Percentiles rank a stretch among this genome's conserved stretches.
Conservation (phyloP, 2,888 invertebrate species). For the Brachylomia viminalis region DNA sequence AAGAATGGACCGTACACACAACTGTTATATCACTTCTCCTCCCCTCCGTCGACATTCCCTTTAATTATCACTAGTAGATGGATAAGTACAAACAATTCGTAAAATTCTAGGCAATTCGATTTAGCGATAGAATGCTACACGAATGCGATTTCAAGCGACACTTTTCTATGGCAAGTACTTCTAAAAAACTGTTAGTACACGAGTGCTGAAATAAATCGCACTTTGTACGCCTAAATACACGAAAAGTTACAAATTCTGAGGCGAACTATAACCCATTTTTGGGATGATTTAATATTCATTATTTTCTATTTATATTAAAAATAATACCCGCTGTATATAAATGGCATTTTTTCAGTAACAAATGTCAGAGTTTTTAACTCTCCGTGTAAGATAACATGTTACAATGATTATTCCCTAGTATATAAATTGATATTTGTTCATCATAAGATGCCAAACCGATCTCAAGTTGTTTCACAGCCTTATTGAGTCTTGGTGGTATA, state of each 20-base stretch:
- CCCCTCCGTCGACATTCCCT: conserved; percentile 82
- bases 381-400: conserved; percentile 54
- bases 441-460: conserved; percentile 82
- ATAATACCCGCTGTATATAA: conserved; percentile 47
- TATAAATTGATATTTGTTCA: conserved; percentile 69
- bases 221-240: conserved; percentile 35
- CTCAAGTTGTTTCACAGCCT: conserved; percentile 88
- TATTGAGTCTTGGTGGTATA: conserved; percentile 86
- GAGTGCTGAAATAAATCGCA: conserved; percentile 38
- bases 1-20: conserved; percentile 72
- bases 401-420: conserved; percentile 63
- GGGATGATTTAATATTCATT: conserved; percentile 16
- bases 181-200: conserved; percentile 40
- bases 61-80: conserved; percentile 82
- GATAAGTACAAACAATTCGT: conserved; percentile 88
- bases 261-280: conserved; percentile 17
- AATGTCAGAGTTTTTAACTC: conserved; percentile 59
- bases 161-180: conserved; percentile 40
- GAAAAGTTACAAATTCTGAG: conserved; percentile 61
- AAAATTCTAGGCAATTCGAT: conserved; percentile 88
- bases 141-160: conserved; percentile 49
- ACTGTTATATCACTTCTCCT: conserved; percentile 76
- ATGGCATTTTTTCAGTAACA: conserved; percentile 47
- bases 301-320: conserved; percentile 46
- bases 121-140: conserved; percentile 69